Conservation (phyloP, 1,140 invertebrate species). For the Macrobrachium rosenbergii region DNA sequence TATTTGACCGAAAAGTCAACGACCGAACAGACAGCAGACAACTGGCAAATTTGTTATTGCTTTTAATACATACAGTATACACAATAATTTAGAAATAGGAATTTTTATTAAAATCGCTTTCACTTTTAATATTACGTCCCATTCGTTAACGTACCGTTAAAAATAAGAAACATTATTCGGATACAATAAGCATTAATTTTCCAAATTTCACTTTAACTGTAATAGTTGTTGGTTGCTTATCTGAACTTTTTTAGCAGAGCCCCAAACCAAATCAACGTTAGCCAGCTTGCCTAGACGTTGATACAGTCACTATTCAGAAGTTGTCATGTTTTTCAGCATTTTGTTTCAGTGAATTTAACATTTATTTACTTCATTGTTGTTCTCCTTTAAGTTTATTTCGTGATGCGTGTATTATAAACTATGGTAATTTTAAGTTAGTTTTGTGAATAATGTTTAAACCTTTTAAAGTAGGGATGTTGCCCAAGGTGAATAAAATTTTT, state of each 20-base stretch:
- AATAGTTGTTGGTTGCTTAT: neutral
- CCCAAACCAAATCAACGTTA: neutral
- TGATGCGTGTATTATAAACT: too few relatives aligned
- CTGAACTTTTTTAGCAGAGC: neutral
- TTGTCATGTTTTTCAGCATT: neutral
- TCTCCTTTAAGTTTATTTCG: neutral
- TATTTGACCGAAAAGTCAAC: neutral
- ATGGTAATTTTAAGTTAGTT: too few relatives aligned
- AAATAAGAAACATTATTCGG: neutral
- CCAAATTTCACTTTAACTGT: neutral
- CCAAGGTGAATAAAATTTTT: too few relatives aligned
- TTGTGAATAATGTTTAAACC: too few relatives aligned
- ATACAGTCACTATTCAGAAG: neutral
- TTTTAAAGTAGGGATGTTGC: too few relatives aligned
- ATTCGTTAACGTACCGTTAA: slow-evolving; percentile 16
- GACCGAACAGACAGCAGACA: slow-evolving; percentile 18
- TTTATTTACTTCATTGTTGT: neutral
- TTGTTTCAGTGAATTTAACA: neutral
- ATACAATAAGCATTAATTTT: slow-evolving; percentile 1
- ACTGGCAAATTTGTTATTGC: slow-evolving; percentile 3
- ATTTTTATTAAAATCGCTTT: neutral
- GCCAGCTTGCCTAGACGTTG: neutral
- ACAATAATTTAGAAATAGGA: neutral
- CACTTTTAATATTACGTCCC: neutral
- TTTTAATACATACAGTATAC: slow-evolving; percentile 4